Evolutionary conservation across 2,113 vertebrate species (phyloP).

Genomic region (Addax nasomaculatus): DNA sequence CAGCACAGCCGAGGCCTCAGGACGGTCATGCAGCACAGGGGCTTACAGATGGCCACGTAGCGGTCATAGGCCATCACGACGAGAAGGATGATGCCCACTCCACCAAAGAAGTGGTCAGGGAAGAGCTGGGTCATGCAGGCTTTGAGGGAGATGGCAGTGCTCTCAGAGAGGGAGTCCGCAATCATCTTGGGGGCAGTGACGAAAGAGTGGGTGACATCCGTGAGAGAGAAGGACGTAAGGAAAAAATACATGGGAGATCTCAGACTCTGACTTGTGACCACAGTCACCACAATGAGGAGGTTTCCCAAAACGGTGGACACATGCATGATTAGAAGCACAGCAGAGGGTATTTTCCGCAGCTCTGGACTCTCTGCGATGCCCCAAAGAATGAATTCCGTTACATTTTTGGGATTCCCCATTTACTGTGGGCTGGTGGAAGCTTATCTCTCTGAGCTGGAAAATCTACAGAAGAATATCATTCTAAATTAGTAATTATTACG

Average conservation of each 20-base stretch:
- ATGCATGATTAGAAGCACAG: background rate
- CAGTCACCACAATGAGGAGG: background rate
- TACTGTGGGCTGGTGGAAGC: no score
- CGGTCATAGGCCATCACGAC: background rate
- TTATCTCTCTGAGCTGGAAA: no score
- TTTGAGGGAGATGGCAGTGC: background rate
- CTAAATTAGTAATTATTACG: no score
- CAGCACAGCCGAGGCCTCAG: background rate
- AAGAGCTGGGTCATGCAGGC: background rate
- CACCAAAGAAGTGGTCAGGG: background rate
- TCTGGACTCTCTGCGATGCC: background rate
- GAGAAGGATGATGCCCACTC: background rate
- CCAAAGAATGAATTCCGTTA: no score
- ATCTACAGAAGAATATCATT: no score
- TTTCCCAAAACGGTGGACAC: background rate
- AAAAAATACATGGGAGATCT: slow-evolving; percentile 32
- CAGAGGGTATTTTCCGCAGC: background rate
- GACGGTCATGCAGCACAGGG: background rate
- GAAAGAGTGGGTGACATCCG: background rate
- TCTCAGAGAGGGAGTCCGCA: background rate
- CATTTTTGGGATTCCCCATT: no score
- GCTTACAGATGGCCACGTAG: background rate
- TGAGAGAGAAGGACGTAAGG: background rate
- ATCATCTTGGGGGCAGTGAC: background rate
- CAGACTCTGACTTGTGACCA: background rate